A percentile compares a stretch with the other conserved stretches of the same genome.
These are phyloP conservation scores for Nomada fucata DNA, from an alignment of 2,888 invertebrate genomes.

Conservation along the genomic window DNA sequence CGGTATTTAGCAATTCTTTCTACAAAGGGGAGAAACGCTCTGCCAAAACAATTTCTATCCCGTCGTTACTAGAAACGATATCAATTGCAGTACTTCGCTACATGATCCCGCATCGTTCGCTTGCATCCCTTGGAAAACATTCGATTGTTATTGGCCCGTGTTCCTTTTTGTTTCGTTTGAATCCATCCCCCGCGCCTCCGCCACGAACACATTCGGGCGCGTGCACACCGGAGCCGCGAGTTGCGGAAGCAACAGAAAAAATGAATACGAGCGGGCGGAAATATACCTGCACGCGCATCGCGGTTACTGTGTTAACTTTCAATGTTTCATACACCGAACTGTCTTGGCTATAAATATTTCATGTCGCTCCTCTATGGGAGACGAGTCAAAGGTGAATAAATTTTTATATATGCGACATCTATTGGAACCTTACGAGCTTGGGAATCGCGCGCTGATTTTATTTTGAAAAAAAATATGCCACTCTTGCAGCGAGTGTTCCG, in stretches of 20 bases:
- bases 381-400: constrained; percentile 7
- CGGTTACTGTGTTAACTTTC: constrained; percentile 20
- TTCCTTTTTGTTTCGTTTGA: constrained; percentile 14
- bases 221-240: background rate
- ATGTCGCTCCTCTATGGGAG: background rate
- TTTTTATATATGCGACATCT: background rate
- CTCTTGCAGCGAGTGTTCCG: too few relatives aligned
- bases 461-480: too few relatives aligned
- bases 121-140: constrained; percentile 31
- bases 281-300: background rate
- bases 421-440: background rate
- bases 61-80: constrained; percentile 18
- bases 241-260: constrained; percentile 17
- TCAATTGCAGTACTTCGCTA: constrained; percentile 30
- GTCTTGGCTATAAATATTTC: constrained; percentile 15
- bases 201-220: background rate
- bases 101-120: constrained; percentile 20
- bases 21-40: background rate
- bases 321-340: constrained; percentile 14
- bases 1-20: background rate
- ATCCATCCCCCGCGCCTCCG: background rate
- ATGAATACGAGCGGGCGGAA: background rate
- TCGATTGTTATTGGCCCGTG: constrained; percentile 25
- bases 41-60: constrained; percentile 16
- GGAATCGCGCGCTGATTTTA: too few relatives aligned